These are phyloP conservation scores for Drosophila asahinai DNA, from an alignment of 1,140 invertebrate species.

Conservation along the genomic window DNA sequence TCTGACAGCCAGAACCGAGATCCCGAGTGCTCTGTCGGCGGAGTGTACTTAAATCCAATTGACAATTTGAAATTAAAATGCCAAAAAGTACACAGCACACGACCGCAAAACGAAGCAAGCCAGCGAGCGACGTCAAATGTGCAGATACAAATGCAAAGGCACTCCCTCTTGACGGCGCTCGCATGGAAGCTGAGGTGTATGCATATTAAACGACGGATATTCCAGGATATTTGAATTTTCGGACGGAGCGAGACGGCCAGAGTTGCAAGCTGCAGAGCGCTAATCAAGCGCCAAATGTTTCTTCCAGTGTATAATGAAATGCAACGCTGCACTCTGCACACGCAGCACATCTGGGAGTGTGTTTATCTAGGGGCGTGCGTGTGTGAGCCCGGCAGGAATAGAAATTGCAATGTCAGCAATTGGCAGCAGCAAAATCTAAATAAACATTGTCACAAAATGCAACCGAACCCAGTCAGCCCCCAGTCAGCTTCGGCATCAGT, in stretches of 20 bases:
- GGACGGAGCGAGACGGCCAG: background rate
- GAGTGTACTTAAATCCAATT: conserved; percentile 81
- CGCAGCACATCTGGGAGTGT: conserved; percentile 63
- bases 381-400: conserved; percentile 68
- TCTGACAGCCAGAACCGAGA: conserved; percentile 19
- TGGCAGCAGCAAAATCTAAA: conserved; percentile 83
- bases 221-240: background rate
- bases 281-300: conserved; percentile 29
- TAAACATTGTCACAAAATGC: conserved; percentile 84
- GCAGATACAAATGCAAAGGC: conserved; percentile 20
- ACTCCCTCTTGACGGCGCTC: background rate
- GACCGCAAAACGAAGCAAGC: conserved; percentile 59
- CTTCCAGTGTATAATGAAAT: conserved; percentile 69
- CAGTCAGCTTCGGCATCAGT: conserved; percentile 14
- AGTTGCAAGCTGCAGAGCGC: background rate
- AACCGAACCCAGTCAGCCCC: conserved; percentile 52
- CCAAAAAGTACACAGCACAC: conserved; percentile 71
- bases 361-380: conserved; percentile 40
- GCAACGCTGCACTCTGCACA: conserved; percentile 73
- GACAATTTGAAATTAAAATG: conserved; percentile 84
- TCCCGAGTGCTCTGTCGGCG: conserved; percentile 31
- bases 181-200: background rate
- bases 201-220: conserved; percentile 15
- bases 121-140: conserved; percentile 30
- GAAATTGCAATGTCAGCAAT: conserved; percentile 84